Conservation (phyloP, 64 coral and sea anemone species). For the Platygyra sinensis region DNA sequence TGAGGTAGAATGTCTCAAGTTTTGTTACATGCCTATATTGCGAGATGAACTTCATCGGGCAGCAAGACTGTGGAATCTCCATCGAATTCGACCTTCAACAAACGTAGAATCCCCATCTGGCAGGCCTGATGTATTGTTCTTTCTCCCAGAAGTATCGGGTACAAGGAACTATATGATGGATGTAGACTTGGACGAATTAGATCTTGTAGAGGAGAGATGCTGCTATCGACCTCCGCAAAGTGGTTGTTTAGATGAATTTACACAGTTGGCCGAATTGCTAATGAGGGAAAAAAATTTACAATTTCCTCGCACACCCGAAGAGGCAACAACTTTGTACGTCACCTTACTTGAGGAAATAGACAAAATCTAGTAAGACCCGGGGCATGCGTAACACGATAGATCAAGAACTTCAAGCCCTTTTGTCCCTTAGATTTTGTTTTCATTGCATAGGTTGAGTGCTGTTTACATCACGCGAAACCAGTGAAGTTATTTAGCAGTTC, state of each 20-base stretch:
- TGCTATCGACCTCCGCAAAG: neutral
- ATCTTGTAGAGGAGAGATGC: slow-evolving; percentile 5
- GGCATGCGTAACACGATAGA: no score
- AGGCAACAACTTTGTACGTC: no score
- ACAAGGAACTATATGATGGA: slow-evolving; percentile 12
- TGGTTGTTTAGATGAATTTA: slow-evolving; percentile 13
- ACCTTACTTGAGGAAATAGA: no score
- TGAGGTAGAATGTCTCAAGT: slow-evolving; percentile 23
- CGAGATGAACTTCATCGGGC: slow-evolving; percentile 24
- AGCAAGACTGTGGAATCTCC: slow-evolving; percentile 32
- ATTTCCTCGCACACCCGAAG: no score
- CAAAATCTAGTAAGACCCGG: no score
- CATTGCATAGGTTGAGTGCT: no score
- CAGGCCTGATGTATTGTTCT: slow-evolving; percentile 21
- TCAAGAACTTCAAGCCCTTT: no score
- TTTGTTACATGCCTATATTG: slow-evolving; percentile 40
- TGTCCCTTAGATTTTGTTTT: no score
- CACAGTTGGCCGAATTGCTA: slow-evolving; percentile 11
- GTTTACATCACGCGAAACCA: no score
- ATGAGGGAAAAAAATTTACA: slow-evolving; percentile 6
- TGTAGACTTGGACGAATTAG: slow-evolving; percentile 7
- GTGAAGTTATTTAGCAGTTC: no score
- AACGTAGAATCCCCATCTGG: slow-evolving; percentile 10
- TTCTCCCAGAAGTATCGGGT: slow-evolving; percentile 16
- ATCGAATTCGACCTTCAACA: slow-evolving; percentile 11